These are phyloP conservation scores for Papilio gigon DNA, from an alignment of 2,888 invertebrate genomes.

Conservation along the genomic window DNA sequence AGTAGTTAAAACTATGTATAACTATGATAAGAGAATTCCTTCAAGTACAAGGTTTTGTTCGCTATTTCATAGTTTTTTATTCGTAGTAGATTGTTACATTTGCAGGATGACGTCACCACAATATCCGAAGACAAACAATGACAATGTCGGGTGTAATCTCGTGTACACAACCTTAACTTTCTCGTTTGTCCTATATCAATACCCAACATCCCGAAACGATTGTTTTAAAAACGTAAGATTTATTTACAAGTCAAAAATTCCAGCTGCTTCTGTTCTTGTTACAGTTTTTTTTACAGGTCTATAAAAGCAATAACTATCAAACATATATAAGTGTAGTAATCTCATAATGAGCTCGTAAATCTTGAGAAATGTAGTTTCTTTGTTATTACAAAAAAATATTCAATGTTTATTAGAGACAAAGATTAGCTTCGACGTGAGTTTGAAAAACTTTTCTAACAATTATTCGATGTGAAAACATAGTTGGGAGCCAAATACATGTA, in stretches of 20 bases:
- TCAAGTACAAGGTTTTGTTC: no score
- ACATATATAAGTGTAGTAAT: slow-evolving; percentile 22
- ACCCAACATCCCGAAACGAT: not conserved
- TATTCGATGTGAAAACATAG: slow-evolving; percentile 43
- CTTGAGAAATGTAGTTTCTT: slow-evolving; percentile 3
- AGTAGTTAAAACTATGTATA: no score
- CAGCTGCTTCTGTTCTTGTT: slow-evolving; percentile 11
- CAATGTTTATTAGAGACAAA: slow-evolving; percentile 17
- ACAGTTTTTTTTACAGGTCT: not conserved
- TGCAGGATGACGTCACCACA: not conserved
- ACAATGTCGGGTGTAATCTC: not conserved
- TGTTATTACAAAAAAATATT: slow-evolving; percentile 8
- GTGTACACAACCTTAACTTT: not conserved
- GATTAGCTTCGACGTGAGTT: slow-evolving; percentile 10
- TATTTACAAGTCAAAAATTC: not conserved
- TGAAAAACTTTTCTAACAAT: slow-evolving; percentile 40
- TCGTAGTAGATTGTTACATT: not conserved
- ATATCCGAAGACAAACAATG: not conserved
- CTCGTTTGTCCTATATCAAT: not conserved
- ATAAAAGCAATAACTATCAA: slow-evolving; percentile 17
- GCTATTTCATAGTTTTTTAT: slow-evolving; percentile 3
- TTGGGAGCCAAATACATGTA: slow-evolving; percentile 45
- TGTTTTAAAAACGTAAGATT: not conserved
- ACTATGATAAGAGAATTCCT: no score
- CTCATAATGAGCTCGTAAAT: slow-evolving; percentile 14